These are phyloP conservation scores for Diploscapter pachys DNA, from an alignment of 1,140 invertebrate genomes.

Conservation along the genomic window DNA sequence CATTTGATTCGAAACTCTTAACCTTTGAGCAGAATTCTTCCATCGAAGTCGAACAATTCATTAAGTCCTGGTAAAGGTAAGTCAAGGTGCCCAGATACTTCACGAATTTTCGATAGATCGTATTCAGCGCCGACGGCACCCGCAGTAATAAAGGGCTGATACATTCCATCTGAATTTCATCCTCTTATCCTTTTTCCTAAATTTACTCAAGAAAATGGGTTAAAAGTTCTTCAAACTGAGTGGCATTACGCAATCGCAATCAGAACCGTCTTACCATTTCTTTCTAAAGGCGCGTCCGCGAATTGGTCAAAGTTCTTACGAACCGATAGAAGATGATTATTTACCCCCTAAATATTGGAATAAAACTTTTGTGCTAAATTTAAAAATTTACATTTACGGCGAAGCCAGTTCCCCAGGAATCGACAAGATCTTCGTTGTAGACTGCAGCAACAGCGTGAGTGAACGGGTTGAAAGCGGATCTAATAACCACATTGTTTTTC, in stretches of 20 bases:
- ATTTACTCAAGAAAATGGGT: too few species aligned
- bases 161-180: constrained; percentile 23
- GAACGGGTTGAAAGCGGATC: constrained; percentile 42
- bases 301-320: constrained; percentile 36
- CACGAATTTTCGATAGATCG: constrained; percentile 35
- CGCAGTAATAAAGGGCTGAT: constrained; percentile 39
- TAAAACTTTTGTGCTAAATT: too few species aligned
- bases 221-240: too few species aligned
- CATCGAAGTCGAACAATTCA: constrained; percentile 40
- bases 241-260: too few species aligned
- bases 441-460: constrained; percentile 42
- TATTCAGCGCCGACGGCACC: constrained; percentile 38
- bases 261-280: constrained; percentile 9
- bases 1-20: not conserved
- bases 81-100: constrained; percentile 36
- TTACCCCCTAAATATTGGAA: constrained; percentile 32
- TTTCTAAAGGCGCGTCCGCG: constrained; percentile 33
- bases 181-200: too few species aligned
- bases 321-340: constrained; percentile 26
- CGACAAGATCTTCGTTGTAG: constrained; percentile 42
- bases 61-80: constrained; percentile 38
- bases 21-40: constrained; percentile 36
- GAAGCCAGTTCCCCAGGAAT: constrained; percentile 43
- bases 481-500: not conserved
- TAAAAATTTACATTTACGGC: constrained; percentile 36